Evolutionary conservation across 1,140 invertebrate genomes (phyloP), one percentile per base, ranked within the genome.

Genomic region (Carcinoscorpius rotundicauda): DNA sequence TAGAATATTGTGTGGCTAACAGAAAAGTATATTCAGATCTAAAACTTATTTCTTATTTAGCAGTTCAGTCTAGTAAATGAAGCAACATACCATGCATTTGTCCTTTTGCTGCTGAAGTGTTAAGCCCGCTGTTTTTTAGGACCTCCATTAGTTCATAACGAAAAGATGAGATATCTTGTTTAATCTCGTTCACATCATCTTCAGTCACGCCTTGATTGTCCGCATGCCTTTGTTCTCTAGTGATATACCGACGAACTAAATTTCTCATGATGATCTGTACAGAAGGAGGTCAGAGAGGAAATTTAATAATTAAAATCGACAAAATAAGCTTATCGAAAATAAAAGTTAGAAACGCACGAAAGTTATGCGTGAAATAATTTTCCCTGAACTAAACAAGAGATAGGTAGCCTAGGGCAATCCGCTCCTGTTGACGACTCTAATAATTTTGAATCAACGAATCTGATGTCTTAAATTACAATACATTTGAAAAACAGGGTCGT

Each of bases 151-250:
- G 82, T 78, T 98, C 95, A 79, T 89, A 95, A 53, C 91, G 84
- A 78, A 96, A 93, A 4, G 91, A 89, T 58, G 89, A 93, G 64
- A 98, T 96, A 76, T 97, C 94, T 78, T 98, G 95, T 78, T 98
- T 98, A 67, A 98, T 97, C 81, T 99, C 96, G 78, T 98, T 98
- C 52, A 98, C 90, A 78, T 98, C 95, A 74, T 98, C 95, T 78
- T 97, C 94, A 0, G 93, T 97, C 9, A 98, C 94, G n/a, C 93
- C 93, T 76, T 95, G 89, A 73, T 88, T 87, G 73, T 96, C 92
- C 0, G 91, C 91, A 74, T 91, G 93, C 51, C 93, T 80, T 78
- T 97, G 93, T 76, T 96, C 91, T 58, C 93, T 89, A 49, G 94
- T 97, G 64, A 98, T 91, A 80, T 98, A 98, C 6, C 91, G 84